phyloP scores from a whole-genome alignment of 2,797 vertebrate genomes.

The Cynopterus sphinx region DNA sequence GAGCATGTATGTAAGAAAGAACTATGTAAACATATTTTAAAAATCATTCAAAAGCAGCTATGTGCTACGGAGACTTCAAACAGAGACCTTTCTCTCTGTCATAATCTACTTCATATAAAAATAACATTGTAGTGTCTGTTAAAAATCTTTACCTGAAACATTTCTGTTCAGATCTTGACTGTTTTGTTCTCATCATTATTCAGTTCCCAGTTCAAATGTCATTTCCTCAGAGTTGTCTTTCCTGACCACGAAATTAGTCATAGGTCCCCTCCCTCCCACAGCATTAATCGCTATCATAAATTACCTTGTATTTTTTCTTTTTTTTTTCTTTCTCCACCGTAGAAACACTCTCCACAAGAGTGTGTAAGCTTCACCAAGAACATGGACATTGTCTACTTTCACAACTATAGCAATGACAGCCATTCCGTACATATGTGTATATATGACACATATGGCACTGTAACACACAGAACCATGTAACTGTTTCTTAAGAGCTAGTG shows the following conservation, averaged over 20 bases:
- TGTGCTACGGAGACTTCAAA: background rate
- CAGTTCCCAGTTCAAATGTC: background rate
- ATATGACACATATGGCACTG: background rate
- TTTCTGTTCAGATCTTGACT: background rate
- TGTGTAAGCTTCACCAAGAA: background rate
- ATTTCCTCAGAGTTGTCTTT: background rate
- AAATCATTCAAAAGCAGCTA: background rate
- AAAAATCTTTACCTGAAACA: background rate
- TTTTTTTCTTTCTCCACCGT: background rate
- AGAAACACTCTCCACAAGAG: background rate
- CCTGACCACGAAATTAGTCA: background rate
- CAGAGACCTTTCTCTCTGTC: background rate
- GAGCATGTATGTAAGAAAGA: constrained; percentile 15
- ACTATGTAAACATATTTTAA: constrained; percentile 22
- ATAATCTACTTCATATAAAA: background rate
- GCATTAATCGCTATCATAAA: background rate
- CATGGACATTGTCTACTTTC: background rate
- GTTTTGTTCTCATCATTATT: background rate
- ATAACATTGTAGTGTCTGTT: background rate
- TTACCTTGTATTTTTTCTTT: background rate
- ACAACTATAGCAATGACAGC: background rate
- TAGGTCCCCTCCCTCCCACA: background rate
- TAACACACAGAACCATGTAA: background rate
- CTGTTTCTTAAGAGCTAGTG: background rate
- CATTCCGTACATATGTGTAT: background rate